Percentiles rank a stretch among this genome's conserved stretches.
These are phyloP conservation scores for Sphaerophoria rueppellii DNA, from an alignment of 2,888 invertebrate species.

Conservation along the genomic window DNA sequence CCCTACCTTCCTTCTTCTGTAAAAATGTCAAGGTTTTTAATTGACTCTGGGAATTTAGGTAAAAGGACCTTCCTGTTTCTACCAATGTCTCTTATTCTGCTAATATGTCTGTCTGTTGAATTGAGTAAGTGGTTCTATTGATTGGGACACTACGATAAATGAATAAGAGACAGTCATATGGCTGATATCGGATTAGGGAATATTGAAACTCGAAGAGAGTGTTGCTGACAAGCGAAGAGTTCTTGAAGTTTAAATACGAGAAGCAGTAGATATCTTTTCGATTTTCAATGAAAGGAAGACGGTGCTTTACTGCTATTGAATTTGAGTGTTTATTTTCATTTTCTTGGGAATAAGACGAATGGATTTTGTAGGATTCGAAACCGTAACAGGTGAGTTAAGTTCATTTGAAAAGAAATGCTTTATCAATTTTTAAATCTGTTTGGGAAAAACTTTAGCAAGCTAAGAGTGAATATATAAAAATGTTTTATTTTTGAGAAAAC, in stretches of 20 bases:
- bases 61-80: conserved; percentile 18
- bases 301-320: background rate
- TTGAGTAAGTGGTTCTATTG: too few relatives aligned
- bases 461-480: too few relatives aligned
- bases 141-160: conserved; percentile 21
- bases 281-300: background rate
- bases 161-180: conserved; percentile 37
- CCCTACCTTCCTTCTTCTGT: conserved; percentile 14
- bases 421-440: conserved; percentile 1
- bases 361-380: background rate
- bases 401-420: background rate
- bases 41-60: conserved; percentile 59
- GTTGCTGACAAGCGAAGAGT: conserved; percentile 24
- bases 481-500: too few relatives aligned
- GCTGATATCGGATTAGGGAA: conserved; percentile 47
- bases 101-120: too few relatives aligned
- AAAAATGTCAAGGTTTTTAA: conserved; percentile 47
- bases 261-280: background rate
- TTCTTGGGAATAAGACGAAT: background rate
- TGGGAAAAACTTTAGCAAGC: too few relatives aligned
- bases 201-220: conserved; percentile 43
- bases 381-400: conserved; percentile 7
- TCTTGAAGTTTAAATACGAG: background rate
- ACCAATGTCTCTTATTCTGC: too few relatives aligned
- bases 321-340: background rate